These are phyloP conservation scores for Paraescarpia echinospica DNA, from an alignment of 1,140 invertebrate species.

Conservation along the genomic window DNA sequence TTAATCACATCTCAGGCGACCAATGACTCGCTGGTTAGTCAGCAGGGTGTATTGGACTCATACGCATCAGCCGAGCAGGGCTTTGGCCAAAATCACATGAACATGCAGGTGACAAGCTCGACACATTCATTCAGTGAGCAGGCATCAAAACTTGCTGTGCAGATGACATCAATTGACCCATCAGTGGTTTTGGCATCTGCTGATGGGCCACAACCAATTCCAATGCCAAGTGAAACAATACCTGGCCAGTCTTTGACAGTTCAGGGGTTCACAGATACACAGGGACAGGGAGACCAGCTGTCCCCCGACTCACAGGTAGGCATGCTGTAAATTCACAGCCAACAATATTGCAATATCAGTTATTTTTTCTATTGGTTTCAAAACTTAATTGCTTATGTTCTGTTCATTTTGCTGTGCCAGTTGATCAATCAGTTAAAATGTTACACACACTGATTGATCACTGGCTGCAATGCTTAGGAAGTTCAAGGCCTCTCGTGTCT, in stretches of 20 bases:
- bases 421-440: neutral
- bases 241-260: conserved; percentile 19
- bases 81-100: conserved; percentile 16
- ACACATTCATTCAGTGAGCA: conserved; percentile 9
- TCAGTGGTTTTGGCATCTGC: neutral
- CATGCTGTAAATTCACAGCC: neutral
- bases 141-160: neutral
- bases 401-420: neutral
- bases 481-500: too few species aligned
- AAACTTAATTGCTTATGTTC: neutral
- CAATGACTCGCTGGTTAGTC: conserved; percentile 2
- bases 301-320: neutral
- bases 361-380: neutral
- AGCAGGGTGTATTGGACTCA: conserved; percentile 10
- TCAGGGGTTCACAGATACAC: conserved; percentile 26
- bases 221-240: conserved; percentile 22
- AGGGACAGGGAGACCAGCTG: conserved; percentile 15
- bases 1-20: neutral
- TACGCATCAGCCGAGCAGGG: neutral
- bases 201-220: conserved; percentile 18
- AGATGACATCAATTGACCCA: conserved; percentile 13
- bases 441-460: too few species aligned
- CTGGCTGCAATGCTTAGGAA: too few species aligned
- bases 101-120: conserved; percentile 8
- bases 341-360: neutral